phyloP scores from a whole-genome alignment of 2,113 vertebrate genomes.

The Stigmatopora argus region DNA sequence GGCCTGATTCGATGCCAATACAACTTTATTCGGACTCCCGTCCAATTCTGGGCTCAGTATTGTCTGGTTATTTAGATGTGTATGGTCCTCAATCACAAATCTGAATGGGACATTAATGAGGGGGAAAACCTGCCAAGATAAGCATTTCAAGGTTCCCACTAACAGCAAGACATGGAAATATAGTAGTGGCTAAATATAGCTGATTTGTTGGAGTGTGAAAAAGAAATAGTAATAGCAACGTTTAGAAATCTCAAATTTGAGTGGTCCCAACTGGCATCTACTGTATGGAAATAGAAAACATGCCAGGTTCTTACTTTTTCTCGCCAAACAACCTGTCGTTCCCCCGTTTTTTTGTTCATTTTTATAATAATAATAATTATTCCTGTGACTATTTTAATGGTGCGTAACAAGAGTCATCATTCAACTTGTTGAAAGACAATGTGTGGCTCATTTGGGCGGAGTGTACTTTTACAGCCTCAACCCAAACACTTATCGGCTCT shows the following conservation, averaged over 20 bases:
- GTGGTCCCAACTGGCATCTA: neutral
- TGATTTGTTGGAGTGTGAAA: slow-evolving; percentile 25
- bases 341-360: neutral
- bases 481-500: slow-evolving; percentile 1
- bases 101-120: slow-evolving; percentile 16
- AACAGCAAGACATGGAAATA: slow-evolving; percentile 8
- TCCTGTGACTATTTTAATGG: neutral
- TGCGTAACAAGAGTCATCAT: neutral
- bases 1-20: slow-evolving; percentile 9
- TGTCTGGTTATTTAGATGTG: slow-evolving; percentile 13
- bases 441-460: neutral
- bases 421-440: neutral
- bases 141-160: slow-evolving; percentile 8
- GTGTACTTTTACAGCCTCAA: neutral
- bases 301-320: neutral
- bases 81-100: neutral
- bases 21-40: slow-evolving; percentile 26
- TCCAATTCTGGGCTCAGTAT: slow-evolving; percentile 28
- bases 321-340: neutral
- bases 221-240: slow-evolving; percentile 30
- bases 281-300: neutral
- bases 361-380: neutral
- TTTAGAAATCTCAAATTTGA: slow-evolving; percentile 22
- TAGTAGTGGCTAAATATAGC: slow-evolving; percentile 9
- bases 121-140: slow-evolving; percentile 28